These are phyloP conservation scores for Lagocephalus sceleratus DNA, from an alignment of 2,797 vertebrate genomes.

Conservation along the genomic window DNA sequence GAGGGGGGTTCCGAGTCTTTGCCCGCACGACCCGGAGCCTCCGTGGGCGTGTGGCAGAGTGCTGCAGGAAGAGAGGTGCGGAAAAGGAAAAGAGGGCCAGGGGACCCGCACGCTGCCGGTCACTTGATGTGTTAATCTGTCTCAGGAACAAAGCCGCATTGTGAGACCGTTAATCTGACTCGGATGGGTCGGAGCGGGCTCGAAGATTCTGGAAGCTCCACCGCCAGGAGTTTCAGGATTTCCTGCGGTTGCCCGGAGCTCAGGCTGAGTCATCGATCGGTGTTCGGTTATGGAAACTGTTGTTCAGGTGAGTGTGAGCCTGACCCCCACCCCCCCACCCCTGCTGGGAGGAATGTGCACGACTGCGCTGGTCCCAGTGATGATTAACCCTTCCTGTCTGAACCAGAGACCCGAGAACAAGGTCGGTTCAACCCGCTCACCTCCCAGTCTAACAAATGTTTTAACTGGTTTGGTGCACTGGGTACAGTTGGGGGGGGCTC, in stretches of 20 bases:
- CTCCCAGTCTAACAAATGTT: constrained; percentile 8
- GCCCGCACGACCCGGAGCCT: constrained; percentile 29
- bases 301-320: constrained; percentile 28
- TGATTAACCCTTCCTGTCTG: constrained; percentile 69
- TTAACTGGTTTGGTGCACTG: constrained; percentile 16
- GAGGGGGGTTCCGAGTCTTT: neutral
- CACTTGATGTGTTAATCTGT: constrained; percentile 84
- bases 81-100: constrained; percentile 40
- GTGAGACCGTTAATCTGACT: constrained; percentile 73
- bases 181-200: constrained; percentile 18
- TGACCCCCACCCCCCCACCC: constrained; percentile 11
- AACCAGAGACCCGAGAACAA: constrained; percentile 43
- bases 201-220: constrained; percentile 6
- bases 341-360: constrained; percentile 64
- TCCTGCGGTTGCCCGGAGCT: neutral
- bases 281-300: constrained; percentile 17
- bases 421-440: constrained; percentile 21
- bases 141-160: constrained; percentile 80
- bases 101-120: constrained; percentile 72
- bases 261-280: neutral
- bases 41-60: constrained; percentile 40
- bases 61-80: constrained; percentile 44
- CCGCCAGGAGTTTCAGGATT: constrained; percentile 1
- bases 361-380: constrained; percentile 27
- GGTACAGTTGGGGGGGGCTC: constrained; percentile 7